phyloP scores from a whole-genome alignment of 2,888 invertebrate species.

The Crioceris asparagi region DNA sequence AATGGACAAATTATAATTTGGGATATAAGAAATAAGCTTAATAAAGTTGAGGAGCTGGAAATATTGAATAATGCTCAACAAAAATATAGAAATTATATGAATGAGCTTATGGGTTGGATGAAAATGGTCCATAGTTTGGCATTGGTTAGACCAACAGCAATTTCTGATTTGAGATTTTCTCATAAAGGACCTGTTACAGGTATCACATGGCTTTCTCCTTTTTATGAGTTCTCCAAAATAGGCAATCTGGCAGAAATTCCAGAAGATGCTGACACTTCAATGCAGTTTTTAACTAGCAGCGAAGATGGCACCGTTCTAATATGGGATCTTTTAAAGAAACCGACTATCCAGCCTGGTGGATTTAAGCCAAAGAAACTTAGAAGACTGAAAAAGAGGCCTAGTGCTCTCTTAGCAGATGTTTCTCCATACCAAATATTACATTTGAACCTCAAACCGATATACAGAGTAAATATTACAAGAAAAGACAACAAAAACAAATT shows the following conservation, averaged over 20 bases:
- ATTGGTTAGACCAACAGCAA: conserved; percentile 47
- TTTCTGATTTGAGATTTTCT: conserved; percentile 48
- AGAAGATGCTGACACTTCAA: conserved; percentile 35
- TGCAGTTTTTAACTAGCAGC: conserved; percentile 55
- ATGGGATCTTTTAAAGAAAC: conserved; percentile 55
- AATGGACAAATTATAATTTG: conserved; percentile 54
- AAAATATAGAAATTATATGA: conserved; percentile 49
- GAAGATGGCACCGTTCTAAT: conserved; percentile 58
- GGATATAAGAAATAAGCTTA: conserved; percentile 24
- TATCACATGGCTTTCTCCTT: conserved; percentile 59
- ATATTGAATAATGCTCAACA: conserved; percentile 51
- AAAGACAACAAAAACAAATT: conserved; percentile 31
- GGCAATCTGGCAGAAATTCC: conserved; percentile 43
- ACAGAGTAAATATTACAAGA: conserved; percentile 42
- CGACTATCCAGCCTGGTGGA: conserved; percentile 25
- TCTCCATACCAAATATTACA: conserved; percentile 52
- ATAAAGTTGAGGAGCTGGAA: conserved; percentile 46
- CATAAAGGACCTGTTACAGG: conserved; percentile 49
- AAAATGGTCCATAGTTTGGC: conserved; percentile 48
- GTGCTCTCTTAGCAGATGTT: conserved; percentile 46
- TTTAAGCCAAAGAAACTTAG: conserved; percentile 34
- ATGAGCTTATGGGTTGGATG: conserved; percentile 51
- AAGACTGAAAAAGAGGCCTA: conserved; percentile 44
- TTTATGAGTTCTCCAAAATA: conserved; percentile 46
- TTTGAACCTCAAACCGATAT: conserved; percentile 52